phyloP scores from a whole-genome alignment of 1,140 invertebrate genomes.

The Orchestia grillus region DNA sequence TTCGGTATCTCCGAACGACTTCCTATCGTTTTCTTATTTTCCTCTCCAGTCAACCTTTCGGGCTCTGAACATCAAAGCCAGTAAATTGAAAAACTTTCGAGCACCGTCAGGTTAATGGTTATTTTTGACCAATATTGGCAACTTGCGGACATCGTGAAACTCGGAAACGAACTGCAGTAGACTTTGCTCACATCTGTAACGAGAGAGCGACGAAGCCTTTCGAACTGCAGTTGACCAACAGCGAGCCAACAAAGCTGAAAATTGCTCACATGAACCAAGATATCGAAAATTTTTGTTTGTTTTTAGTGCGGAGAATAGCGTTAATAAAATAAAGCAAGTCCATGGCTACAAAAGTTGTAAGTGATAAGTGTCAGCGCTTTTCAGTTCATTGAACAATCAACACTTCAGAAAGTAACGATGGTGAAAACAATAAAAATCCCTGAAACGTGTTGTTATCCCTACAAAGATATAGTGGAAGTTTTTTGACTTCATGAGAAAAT shows the following conservation, averaged over 20 bases:
- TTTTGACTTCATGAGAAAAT: too few species aligned
- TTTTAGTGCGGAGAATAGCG: background rate
- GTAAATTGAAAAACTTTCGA: constrained; percentile 45
- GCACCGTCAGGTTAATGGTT: constrained; percentile 28
- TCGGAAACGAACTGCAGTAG: background rate
- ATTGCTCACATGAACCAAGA: background rate
- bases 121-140: constrained; percentile 39
- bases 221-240: background rate
- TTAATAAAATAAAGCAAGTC: background rate
- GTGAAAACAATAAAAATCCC: too few species aligned
- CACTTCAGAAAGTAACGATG: too few species aligned
- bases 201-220: background rate
- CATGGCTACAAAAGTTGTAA: too few species aligned
- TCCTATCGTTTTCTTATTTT: background rate
- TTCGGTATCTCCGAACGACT: background rate
- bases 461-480: too few species aligned
- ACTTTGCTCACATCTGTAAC: background rate
- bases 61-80: background rate
- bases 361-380: too few species aligned
- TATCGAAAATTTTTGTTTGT: background rate
- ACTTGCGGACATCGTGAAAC: background rate
- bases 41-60: background rate
- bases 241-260: background rate
- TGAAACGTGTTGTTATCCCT: too few species aligned
- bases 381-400: too few species aligned